Base-by-base conservation (phyloP, 1,140 invertebrate species). In the Drosophila sp. region DNA sequence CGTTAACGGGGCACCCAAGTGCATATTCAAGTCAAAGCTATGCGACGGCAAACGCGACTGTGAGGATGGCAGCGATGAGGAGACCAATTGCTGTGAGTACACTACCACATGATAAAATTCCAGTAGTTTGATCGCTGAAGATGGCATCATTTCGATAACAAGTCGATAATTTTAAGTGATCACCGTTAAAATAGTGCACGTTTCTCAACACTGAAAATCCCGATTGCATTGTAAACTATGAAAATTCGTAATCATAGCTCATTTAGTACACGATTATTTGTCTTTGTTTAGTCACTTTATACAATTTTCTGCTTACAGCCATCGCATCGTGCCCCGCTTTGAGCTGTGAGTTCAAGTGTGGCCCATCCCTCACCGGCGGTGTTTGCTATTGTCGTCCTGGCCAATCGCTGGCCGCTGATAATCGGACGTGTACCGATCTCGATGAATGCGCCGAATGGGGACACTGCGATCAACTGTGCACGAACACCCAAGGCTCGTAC, bases 371-470 rank as follows among this genome's bases (percentile, higher is more conserved):
- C 0, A 95, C 94, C 3, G 98, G 98, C 47, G 98, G 98, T 41
- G 93, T 95, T 29, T 99, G 98, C 91, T 96, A 95, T 63, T 99
- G 98, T 92, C 95, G 95, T 0, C 93, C 95, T 30, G 98, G 98
- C 1, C 95, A 94, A 90, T 94, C 95, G 82, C 93, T 96, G 27
- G 94, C 95, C 0, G 92, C 96, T 1, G 97, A 99, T 92, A 96
- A 97, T 74, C 94, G 95, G 75, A 96, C 96, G 7, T 99, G 98
- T 90, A 94, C 93, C 93, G 98, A 99, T 93, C 94, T 96, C 69
- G 95, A 99, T 92, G 98, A 99, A 92, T 99, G 98, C 92, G 91
- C 93, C 5, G 96, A 98, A 92, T 99, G 98, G 97, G 98, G 98
- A 11, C 98, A 95, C 91, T 99, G 98, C 92, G 98, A 99, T 89